Percentiles rank a stretch among this genome's conserved stretches.
These are phyloP conservation scores for Meloidogyne chitwoodi DNA, from an alignment of 1,140 invertebrate species.

Conservation along the genomic window DNA sequence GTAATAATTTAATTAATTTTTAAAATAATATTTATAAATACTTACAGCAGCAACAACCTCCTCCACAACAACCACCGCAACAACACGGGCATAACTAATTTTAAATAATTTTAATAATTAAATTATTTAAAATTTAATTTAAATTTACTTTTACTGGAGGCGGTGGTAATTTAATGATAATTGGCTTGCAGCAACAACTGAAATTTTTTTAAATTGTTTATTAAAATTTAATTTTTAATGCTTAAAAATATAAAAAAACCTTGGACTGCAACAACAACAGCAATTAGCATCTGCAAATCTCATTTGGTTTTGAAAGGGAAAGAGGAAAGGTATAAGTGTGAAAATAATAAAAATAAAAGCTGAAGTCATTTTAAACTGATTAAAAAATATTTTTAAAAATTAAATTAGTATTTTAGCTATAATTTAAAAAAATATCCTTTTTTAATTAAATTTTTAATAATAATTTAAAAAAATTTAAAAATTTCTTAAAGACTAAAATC, in stretches of 20 bases:
- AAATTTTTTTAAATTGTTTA: background rate
- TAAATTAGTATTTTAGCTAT: background rate
- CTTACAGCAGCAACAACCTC: conserved; percentile 23
- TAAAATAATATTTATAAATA: background rate
- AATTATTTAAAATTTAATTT: background rate
- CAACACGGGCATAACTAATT: conserved; percentile 25
- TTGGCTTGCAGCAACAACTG: conserved; percentile 33
- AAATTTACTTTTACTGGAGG: conserved; percentile 19
- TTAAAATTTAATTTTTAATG: no score
- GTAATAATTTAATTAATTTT: background rate
- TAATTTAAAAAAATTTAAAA: background rate
- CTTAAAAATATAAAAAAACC: background rate
- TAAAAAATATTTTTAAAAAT: background rate
- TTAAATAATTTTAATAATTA: background rate
- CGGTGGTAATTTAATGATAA: conserved; percentile 28
- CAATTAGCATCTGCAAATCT: background rate
- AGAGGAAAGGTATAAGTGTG: background rate
- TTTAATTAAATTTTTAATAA: background rate
- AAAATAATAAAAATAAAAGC: background rate
- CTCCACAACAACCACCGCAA: background rate
- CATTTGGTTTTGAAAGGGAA: background rate
- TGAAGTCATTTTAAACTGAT: background rate
- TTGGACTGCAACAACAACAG: conserved; percentile 3
- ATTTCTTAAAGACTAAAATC: background rate
- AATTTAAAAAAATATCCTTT: background rate